Evolutionary conservation across 2,888 invertebrate genomes (phyloP), one percentile per base, ranked within the genome.

Genomic region (Coronaproctus castanopsis): DNA sequence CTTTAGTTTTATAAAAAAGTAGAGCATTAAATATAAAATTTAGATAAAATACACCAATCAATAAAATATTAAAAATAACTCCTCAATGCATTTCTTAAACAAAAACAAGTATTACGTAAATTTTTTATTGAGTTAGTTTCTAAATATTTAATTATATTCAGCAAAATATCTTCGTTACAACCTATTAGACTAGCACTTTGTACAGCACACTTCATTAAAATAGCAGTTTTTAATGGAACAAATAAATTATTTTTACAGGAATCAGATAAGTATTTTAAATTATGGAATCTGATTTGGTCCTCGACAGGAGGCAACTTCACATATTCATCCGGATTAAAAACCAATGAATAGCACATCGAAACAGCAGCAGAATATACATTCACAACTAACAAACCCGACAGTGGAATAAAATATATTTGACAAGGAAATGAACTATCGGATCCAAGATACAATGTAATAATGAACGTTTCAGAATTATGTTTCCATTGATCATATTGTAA

Each of bases 341-440:
- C 50, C n/a, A 36, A 20, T 1, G 54, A 50, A 20, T 54, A 58
- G 19, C 58, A 58, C 3, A 58, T 2, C 14, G 24, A 50, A 49
- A 24, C 22, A 50, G 3, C 2, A 1, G 54, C 20, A 23, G 54
- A 18, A 19, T 48, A 58, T n/a, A 58, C 21, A 21, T 58, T 48
- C 3, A 55, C 58, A 8, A 49, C 24, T 23, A 58, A 22, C 3
- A 21, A 23, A 14, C 21, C 21, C 2, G 14, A 19, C 22, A 49
- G 21, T 54, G 36, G 22, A 20, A n/a, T 58, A 19, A 54, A 48
- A 8, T 48, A 21, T 3, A 58, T n/a, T 2, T 21, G 24, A 51
- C 58, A 58, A 50, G 49, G 24, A 24, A 58, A 58, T 50, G n/a
- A 23, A 50, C 54, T 54, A n/a, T 36, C 20, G 51, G 49, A 54